Percentiles rank a stretch among this genome's conserved stretches.
Conservation (phyloP, 2,888 invertebrate species). For the Dicycla oo region DNA sequence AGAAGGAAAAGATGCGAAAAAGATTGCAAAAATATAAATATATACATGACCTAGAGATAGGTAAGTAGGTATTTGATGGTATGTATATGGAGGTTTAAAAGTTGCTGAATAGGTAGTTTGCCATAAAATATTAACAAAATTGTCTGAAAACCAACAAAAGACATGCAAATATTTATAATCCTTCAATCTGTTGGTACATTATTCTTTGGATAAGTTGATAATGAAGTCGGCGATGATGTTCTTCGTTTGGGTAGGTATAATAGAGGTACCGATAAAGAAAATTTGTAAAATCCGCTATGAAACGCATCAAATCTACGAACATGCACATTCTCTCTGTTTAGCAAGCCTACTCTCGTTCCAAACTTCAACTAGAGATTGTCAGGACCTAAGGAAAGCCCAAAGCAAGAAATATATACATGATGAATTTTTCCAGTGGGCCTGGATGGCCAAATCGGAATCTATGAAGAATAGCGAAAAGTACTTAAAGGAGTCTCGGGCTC, state of each 20-base stretch:
- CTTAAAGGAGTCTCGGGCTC: no score
- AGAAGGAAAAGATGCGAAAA: slow-evolving; percentile 18
- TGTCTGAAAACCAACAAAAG: slow-evolving; percentile 31
- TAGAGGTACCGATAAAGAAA: slow-evolving; percentile 7
- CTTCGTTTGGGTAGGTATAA: neutral
- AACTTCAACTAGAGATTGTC: neutral
- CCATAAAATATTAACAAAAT: neutral
- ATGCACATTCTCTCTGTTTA: slow-evolving; percentile 41
- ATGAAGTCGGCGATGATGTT: neutral
- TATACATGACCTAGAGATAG: slow-evolving; percentile 16
- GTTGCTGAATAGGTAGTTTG: slow-evolving; percentile 3
- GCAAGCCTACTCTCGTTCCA: slow-evolving; percentile 21
- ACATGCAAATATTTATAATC: slow-evolving; percentile 35
- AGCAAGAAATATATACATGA: neutral
- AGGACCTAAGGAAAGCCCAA: neutral
- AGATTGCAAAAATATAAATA: neutral
- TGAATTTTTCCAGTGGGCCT: no score
- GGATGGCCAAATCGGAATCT: no score
- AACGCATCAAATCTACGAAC: slow-evolving; percentile 28
- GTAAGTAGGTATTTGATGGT: slow-evolving; percentile 1
- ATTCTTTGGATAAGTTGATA: neutral
- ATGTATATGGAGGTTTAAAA: no score
- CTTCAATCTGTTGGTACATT: neutral
- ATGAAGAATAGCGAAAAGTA: no score
- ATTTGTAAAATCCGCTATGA: neutral